These are phyloP conservation scores for Oscheius sp. DNA, from an alignment of 2,888 invertebrate genomes.

Conservation along the genomic window DNA sequence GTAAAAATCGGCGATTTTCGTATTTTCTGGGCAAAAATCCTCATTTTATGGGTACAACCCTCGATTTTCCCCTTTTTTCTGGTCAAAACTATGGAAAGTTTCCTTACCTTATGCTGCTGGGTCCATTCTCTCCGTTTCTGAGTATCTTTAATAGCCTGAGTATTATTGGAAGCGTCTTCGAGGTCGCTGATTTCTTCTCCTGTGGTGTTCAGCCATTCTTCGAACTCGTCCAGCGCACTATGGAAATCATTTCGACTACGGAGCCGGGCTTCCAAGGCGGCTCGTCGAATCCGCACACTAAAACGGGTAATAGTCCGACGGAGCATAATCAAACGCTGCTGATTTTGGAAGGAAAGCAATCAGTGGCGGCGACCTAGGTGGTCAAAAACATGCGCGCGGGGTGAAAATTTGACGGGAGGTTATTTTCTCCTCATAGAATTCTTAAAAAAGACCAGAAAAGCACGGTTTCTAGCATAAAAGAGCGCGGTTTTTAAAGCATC, in stretches of 20 bases:
- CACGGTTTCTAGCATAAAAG: not conserved
- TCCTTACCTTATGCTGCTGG: conserved; percentile 52
- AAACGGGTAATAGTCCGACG: conserved; percentile 34
- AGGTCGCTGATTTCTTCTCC: conserved; percentile 48
- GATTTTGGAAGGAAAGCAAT: not conserved
- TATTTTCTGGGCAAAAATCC: no score
- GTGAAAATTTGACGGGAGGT: not conserved
- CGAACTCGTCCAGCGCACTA: conserved; percentile 70
- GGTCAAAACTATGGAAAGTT: no score
- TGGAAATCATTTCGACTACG: conserved; percentile 71
- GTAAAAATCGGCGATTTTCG: no score
- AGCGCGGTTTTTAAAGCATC: no score
- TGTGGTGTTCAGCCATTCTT: conserved; percentile 66
- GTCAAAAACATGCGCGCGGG: no score
- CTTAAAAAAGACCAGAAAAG: not conserved
- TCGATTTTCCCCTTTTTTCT: no score
- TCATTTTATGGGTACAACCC: no score
- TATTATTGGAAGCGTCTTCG: conserved; percentile 63
- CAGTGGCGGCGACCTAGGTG: not conserved
- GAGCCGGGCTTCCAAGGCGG: conserved; percentile 71
- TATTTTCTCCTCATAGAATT: not conserved
- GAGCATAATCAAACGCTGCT: not conserved
- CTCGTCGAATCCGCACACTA: conserved; percentile 70
- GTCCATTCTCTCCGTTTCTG: conserved; percentile 65
- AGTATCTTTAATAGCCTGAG: conserved; percentile 68